Conservation (phyloP, 2,113 vertebrate species). For the Tenebrosternarchus preto region DNA sequence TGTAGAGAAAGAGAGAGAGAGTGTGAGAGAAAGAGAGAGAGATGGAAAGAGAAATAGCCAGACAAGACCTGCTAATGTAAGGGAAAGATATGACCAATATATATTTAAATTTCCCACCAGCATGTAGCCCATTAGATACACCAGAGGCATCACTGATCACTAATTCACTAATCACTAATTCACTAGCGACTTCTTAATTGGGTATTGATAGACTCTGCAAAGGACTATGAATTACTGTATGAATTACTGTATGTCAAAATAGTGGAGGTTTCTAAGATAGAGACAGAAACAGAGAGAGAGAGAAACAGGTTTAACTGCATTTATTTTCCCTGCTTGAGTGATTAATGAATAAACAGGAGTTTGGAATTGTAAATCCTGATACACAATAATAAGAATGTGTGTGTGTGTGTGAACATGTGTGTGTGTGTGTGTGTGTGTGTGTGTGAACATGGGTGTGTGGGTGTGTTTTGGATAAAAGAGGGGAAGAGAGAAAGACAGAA, state of each 20-base stretch:
- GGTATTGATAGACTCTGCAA: constrained; percentile 73
- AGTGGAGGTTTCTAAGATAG: constrained; percentile 14
- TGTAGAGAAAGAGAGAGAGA: constrained; percentile 34
- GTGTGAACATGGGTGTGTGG: no score
- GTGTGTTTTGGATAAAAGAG: no score
- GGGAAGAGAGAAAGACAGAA: no score
- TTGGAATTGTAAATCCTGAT: constrained; percentile 63
- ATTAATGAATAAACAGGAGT: constrained; percentile 59
- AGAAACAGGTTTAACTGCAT: constrained; percentile 57
- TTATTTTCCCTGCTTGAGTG: constrained; percentile 53
- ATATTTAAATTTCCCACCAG: constrained; percentile 64
- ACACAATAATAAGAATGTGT: constrained; percentile 17
- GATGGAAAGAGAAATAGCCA: constrained; percentile 42
- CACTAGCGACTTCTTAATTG: constrained; percentile 66
- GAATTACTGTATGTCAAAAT: constrained; percentile 61
- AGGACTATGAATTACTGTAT: constrained; percentile 57
- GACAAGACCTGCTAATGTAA: constrained; percentile 45
- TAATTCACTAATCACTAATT: constrained; percentile 7
- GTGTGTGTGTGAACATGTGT: neutral
- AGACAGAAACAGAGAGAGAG: constrained; percentile 21
- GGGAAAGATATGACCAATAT: constrained; percentile 53
- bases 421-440: neutral
- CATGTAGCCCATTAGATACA: constrained; percentile 34
- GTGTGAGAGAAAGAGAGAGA: constrained; percentile 25
- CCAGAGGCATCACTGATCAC: constrained; percentile 51